Evolutionary conservation across 1,140 invertebrate species (phyloP).

Genomic region (Frieseomelitta varia): DNA sequence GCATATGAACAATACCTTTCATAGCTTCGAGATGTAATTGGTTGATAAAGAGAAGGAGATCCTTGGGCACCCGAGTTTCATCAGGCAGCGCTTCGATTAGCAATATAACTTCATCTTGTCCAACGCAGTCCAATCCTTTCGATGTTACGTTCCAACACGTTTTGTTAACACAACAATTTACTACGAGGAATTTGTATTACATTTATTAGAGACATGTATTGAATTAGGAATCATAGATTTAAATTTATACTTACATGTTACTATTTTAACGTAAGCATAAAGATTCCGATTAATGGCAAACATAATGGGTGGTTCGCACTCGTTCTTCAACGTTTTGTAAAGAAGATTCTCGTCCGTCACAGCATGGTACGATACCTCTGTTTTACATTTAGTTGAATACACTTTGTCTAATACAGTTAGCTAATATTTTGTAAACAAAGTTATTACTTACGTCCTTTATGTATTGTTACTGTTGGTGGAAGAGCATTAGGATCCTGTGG

Average conservation of each 20-base stretch:
- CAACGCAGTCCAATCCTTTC: slow-evolving; percentile 90
- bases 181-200: slow-evolving; percentile 78
- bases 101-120: slow-evolving; percentile 93
- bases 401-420: background rate
- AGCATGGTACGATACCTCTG: slow-evolving; percentile 84
- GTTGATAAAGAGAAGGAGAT: slow-evolving; percentile 90
- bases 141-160: slow-evolving; percentile 92
- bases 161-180: slow-evolving; percentile 92
- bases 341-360: slow-evolving; percentile 82
- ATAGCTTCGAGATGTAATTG: slow-evolving; percentile 90
- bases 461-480: slow-evolving; percentile 83
- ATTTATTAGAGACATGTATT: background rate
- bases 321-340: slow-evolving; percentile 83
- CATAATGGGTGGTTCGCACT: slow-evolving; percentile 84
- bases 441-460: slow-evolving; percentile 82
- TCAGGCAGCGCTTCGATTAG: slow-evolving; percentile 89
- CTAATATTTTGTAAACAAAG: background rate
- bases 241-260: slow-evolving; percentile 86
- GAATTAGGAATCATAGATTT: background rate
- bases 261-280: slow-evolving; percentile 89
- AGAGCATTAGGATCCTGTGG: slow-evolving; percentile 82
- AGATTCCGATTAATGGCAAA: slow-evolving; percentile 92
- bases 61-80: slow-evolving; percentile 87
- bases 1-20: slow-evolving; percentile 83
- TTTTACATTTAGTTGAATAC: slow-evolving; percentile 3